Percentiles rank a stretch among this genome's conserved stretches.
phyloP scores from a whole-genome alignment of 2,888 invertebrate species.

The Deroplatys truncata region DNA sequence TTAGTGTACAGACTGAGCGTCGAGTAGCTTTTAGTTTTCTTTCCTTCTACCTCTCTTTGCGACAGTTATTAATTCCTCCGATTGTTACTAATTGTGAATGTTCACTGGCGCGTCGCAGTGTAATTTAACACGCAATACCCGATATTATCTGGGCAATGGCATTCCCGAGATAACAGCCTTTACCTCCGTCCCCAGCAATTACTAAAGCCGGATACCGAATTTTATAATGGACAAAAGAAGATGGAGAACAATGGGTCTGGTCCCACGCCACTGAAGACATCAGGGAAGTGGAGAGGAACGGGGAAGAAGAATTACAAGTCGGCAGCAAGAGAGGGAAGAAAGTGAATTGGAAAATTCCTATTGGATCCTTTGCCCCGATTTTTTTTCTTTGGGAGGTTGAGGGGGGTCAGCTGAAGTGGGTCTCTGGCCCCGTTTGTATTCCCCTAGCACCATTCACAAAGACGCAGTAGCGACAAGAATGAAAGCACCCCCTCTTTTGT shows the following conservation, averaged over 20 bases:
- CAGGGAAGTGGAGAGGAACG: not conserved
- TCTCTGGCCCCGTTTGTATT: not conserved
- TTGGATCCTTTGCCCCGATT: not conserved
- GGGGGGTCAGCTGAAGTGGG: not conserved
- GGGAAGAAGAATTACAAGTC: not conserved
- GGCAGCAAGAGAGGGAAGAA: not conserved
- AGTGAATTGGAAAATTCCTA: not conserved
- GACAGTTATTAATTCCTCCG: too few relatives aligned
- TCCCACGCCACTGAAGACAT: not conserved
- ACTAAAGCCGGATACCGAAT: not conserved
- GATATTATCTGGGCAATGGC: not conserved
- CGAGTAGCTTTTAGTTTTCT: too few relatives aligned
- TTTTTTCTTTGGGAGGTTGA: not conserved
- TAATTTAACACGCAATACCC: too few relatives aligned
- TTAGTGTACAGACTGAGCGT: too few relatives aligned
- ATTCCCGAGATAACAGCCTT: not conserved
- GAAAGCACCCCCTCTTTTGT: not conserved
- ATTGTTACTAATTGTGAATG: too few relatives aligned
- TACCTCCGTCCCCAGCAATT: not conserved
- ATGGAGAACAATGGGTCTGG: not conserved
- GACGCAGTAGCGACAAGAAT: not conserved
- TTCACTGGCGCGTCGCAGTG: too few relatives aligned
- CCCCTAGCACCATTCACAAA: not conserved
- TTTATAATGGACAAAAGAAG: not conserved
- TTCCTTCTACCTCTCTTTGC: too few relatives aligned